Evolutionary conservation across 1,140 invertebrate species (phyloP).

Genomic region (Thalassaphorura encarpata): DNA sequence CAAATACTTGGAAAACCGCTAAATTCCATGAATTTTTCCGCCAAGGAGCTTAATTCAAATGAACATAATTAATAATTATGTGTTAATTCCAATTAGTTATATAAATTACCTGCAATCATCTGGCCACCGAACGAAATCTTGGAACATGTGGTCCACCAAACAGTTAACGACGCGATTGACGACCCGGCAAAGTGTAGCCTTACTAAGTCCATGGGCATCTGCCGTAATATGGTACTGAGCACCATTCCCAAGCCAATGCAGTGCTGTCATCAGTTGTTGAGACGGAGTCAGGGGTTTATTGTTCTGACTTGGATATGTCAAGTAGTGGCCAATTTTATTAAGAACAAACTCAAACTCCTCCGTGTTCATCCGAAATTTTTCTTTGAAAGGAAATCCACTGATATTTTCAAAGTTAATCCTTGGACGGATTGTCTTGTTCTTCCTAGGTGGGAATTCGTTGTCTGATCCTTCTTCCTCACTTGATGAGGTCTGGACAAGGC

Average conservation of each 20-base stretch:
- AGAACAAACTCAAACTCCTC: conserved; percentile 10
- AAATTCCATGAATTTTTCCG: background rate
- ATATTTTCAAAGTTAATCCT: conserved; percentile 11
- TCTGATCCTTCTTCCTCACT: too few relatives aligned
- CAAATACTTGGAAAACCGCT: background rate
- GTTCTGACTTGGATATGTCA: conserved; percentile 17
- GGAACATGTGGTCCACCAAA: conserved; percentile 22
- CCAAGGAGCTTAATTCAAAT: background rate
- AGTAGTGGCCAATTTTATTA: conserved; percentile 4
- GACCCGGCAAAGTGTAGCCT: conserved; percentile 28
- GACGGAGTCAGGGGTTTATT: conserved; percentile 19
- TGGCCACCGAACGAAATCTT: conserved; percentile 23
- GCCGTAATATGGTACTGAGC: conserved; percentile 24
- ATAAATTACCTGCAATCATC: too few relatives aligned
- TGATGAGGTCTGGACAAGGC: too few relatives aligned
- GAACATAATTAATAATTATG: too few relatives aligned
- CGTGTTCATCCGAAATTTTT: conserved; percentile 10
- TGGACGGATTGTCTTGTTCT: background rate
- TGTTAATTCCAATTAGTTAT: too few relatives aligned
- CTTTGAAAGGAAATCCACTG: background rate
- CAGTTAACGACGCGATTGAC: conserved; percentile 17
- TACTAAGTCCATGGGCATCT: conserved; percentile 29
- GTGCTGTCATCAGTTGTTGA: conserved; percentile 22
- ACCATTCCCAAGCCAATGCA: conserved; percentile 32
- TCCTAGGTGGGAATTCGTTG: too few relatives aligned